Conservation (phyloP, 2,797 vertebrate species). For the Salarias fasciatus region DNA sequence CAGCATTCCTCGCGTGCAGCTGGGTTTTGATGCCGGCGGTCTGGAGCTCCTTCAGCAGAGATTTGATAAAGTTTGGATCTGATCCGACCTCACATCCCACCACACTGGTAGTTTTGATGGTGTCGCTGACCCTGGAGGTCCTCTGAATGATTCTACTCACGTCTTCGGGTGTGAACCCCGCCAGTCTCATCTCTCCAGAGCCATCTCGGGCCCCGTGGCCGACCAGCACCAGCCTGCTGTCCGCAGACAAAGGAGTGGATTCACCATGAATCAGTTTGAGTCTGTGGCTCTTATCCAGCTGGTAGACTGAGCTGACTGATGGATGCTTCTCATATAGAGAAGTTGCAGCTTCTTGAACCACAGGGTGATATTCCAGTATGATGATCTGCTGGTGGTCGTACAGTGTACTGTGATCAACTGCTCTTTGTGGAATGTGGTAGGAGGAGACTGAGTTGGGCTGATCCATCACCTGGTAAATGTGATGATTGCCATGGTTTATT, state of each 20-base stretch:
- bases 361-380: conserved; percentile 45
- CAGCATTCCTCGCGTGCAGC: conserved; percentile 39
- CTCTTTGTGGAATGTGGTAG: conserved; percentile 16
- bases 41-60: conserved; percentile 41
- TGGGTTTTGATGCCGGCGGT: conserved; percentile 37
- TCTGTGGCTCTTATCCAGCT: conserved; percentile 34
- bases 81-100: conserved; percentile 56
- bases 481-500: conserved; percentile 13
- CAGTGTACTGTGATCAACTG: conserved; percentile 44
- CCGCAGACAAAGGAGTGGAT: conserved; percentile 33
- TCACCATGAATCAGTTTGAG: conserved; percentile 40
- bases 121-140: conserved; percentile 12
- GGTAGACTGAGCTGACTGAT: conserved; percentile 40
- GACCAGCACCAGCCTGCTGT: conserved; percentile 62
- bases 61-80: conserved; percentile 31
- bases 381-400: conserved; percentile 65
- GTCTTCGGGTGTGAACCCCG: conserved; percentile 12
- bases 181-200: conserved; percentile 38
- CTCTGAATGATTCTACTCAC: conserved; percentile 30
- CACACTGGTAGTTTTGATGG: conserved; percentile 61
- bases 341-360: conserved; percentile 30
- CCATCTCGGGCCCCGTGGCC: conserved; percentile 32
- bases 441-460: background rate
- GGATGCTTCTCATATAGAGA: conserved; percentile 57
- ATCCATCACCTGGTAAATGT: conserved; percentile 43